Evolutionary conservation across 1,140 invertebrate species (phyloP).

Genomic region (Drosophila suzukii): DNA sequence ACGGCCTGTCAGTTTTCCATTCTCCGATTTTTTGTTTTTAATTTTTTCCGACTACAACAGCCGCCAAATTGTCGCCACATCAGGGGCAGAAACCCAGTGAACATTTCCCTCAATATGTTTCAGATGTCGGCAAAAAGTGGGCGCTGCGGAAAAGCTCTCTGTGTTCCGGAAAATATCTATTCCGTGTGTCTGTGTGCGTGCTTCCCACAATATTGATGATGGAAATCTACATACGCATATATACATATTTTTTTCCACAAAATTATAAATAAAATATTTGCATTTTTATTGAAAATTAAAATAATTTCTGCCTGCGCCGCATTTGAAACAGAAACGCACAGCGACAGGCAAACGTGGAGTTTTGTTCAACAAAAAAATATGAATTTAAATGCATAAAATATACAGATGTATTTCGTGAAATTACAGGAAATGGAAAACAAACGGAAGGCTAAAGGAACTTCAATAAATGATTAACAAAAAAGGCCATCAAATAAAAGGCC

Average conservation of each 20-base stretch:
- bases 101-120: conserved; percentile 6
- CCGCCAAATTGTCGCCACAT: conserved; percentile 56
- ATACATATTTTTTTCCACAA: conserved; percentile 40
- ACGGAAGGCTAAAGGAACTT: conserved; percentile 9
- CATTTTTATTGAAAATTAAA: conserved; percentile 68
- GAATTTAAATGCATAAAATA: conserved; percentile 30
- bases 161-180: conserved; percentile 33
- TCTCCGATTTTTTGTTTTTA: conserved; percentile 15
- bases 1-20: conserved; percentile 48
- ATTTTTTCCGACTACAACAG: conserved; percentile 35
- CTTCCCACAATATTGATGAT: conserved; percentile 26
- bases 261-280: conserved; percentile 68
- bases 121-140: neutral
- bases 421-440: conserved; percentile 32
- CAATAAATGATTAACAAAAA: conserved; percentile 14
- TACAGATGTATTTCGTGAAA: conserved; percentile 20
- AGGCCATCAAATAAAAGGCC: neutral
- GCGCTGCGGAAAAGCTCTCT: conserved; percentile 13
- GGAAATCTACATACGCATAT: conserved; percentile 22
- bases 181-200: neutral
- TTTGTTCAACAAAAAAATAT: conserved; percentile 5
- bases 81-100: conserved; percentile 19
- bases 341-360: conserved; percentile 13
- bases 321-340: conserved; percentile 26
- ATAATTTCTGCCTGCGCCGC: conserved; percentile 48